phyloP scores from a whole-genome alignment of 2,888 invertebrate genomes.

The Siphonodentalium dalli region DNA sequence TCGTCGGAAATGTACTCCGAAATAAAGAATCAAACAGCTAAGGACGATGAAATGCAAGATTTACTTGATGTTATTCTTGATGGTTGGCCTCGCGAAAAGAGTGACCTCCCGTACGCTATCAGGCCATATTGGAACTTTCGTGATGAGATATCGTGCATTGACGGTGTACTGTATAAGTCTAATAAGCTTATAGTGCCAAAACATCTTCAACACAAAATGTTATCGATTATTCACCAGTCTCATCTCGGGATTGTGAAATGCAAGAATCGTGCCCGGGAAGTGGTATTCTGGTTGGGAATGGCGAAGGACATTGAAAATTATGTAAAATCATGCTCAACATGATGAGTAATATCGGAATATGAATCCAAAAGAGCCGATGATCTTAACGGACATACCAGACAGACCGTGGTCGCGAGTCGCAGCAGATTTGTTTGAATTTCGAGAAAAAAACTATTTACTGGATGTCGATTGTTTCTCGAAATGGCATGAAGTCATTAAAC shows the following conservation, averaged over 20 bases:
- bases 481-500: constrained; percentile 5
- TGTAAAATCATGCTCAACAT: constrained; percentile 2
- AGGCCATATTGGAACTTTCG: constrained; percentile 10
- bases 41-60: constrained; percentile 7
- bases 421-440: constrained; percentile 9
- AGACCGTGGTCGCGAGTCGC: constrained; percentile 14
- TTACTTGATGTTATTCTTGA: background rate
- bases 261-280: constrained; percentile 7
- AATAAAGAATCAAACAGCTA: constrained; percentile 5
- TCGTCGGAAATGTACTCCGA: constrained; percentile 5
- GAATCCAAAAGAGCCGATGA: constrained; percentile 13
- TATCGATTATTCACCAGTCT: constrained; percentile 13
- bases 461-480: constrained; percentile 11
- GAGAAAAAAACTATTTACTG: constrained; percentile 1
- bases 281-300: constrained; percentile 19
- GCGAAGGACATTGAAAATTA: constrained; percentile 8
- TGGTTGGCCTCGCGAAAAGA: constrained; percentile 10
- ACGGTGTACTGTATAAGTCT: constrained; percentile 11
- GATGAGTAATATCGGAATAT: constrained; percentile 2
- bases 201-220: constrained; percentile 10
- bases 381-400: constrained; percentile 4
- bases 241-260: constrained; percentile 20
- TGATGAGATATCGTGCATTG: constrained; percentile 11
- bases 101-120: background rate
- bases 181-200: constrained; percentile 15